phyloP scores from a whole-genome alignment of 2,888 invertebrate genomes.

The Pristionchus maxplancki region DNA sequence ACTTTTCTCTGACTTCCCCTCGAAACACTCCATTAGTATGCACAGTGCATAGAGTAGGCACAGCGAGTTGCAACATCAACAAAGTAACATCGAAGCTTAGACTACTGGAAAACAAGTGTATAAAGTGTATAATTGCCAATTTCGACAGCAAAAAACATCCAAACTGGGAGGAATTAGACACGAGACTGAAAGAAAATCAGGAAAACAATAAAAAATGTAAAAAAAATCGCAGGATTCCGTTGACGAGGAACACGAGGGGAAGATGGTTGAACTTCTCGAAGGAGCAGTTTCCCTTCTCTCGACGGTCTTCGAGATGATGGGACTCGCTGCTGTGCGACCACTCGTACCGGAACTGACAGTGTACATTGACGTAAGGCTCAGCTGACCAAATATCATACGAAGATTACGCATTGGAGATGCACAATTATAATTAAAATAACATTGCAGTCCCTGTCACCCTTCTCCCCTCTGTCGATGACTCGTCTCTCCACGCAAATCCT shows the following conservation, averaged over 20 bases:
- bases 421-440: no score
- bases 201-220: not conserved
- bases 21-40: not conserved
- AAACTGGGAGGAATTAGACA: not conserved
- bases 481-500: conserved; percentile 46
- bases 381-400: no score
- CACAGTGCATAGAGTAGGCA: not conserved
- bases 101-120: no score
- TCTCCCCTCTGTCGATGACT: conserved; percentile 36
- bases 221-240: conserved; percentile 19
- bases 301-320: conserved; percentile 4
- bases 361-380: conserved; percentile 37
- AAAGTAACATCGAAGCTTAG: not conserved
- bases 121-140: no score
- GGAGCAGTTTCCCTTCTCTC: conserved; percentile 24
- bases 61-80: not conserved
- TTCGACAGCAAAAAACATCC: no score
- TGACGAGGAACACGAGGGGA: conserved; percentile 1
- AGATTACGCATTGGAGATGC: no score
- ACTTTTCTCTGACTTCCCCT: not conserved
- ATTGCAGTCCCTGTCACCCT: not conserved
- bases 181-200: not conserved
- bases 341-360: conserved; percentile 15
- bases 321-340: not conserved
- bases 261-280: conserved; percentile 30